Evolutionary conservation across 2,113 vertebrate genomes (phyloP).

Genomic region (Oncorhynchus masou): DNA sequence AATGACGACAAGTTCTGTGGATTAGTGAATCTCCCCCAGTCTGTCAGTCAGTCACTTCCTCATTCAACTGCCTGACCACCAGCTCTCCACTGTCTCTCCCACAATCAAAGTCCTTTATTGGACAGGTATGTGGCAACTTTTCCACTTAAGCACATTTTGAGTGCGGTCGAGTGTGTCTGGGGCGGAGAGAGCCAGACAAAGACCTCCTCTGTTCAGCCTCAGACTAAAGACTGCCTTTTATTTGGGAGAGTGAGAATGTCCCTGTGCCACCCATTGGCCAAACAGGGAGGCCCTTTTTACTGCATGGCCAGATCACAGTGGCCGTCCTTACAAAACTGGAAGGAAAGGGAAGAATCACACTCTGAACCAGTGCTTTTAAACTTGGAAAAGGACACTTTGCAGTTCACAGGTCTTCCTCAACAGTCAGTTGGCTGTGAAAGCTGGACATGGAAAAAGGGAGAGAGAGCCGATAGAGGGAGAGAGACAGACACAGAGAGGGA

Average conservation of each 20-base stretch:
- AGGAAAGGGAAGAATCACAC: slow-evolving; percentile 22
- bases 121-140: slow-evolving; percentile 57
- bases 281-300: slow-evolving; percentile 12
- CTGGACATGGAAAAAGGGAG: not conserved
- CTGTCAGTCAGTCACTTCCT: slow-evolving; percentile 22
- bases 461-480: not conserved
- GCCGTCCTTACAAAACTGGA: slow-evolving; percentile 3
- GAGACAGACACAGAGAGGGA: not conserved
- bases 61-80: slow-evolving; percentile 24
- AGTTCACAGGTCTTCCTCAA: slow-evolving; percentile 43
- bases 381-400: slow-evolving; percentile 26
- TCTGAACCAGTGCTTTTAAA: slow-evolving; percentile 40
- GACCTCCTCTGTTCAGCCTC: slow-evolving; percentile 59
- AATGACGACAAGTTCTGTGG: slow-evolving; percentile 39
- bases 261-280: not conserved
- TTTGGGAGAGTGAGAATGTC: slow-evolving; percentile 36
- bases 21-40: slow-evolving; percentile 38
- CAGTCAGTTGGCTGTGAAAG: slow-evolving; percentile 24
- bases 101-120: slow-evolving; percentile 37
- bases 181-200: slow-evolving; percentile 62
- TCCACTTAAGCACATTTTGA: slow-evolving; percentile 57
- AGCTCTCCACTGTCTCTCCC: slow-evolving; percentile 6
- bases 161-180: slow-evolving; percentile 62
- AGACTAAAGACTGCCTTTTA: slow-evolving; percentile 41
- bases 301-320: slow-evolving; percentile 25